Conservation (phyloP, 2,888 invertebrate species). For the Eupithecia insigniata region DNA sequence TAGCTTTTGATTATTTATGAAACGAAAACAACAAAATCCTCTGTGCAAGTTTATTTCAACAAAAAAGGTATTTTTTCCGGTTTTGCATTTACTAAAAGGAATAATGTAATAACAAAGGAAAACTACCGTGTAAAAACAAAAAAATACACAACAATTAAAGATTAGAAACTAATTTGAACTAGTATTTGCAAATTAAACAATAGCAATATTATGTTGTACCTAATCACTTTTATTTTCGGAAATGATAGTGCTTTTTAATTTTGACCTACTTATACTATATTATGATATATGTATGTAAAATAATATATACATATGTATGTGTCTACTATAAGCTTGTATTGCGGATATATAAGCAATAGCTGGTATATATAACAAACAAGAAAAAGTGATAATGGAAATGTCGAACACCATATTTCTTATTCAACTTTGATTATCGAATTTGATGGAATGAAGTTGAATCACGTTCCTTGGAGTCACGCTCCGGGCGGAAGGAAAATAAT, state of each 20-base stretch:
- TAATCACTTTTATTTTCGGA: too few species aligned
- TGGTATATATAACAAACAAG: not conserved
- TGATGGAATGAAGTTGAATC: conserved; percentile 54
- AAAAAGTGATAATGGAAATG: not conserved
- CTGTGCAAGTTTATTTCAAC: not conserved
- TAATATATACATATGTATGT: too few species aligned
- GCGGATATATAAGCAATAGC: not conserved
- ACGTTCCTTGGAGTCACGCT: conserved; percentile 60
- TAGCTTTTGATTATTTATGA: conserved; percentile 15
- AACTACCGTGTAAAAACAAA: too few species aligned
- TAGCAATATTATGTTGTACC: too few species aligned
- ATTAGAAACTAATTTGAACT: too few species aligned
- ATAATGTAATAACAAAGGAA: not conserved
- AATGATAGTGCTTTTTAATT: too few species aligned
- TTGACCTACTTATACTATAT: too few species aligned
- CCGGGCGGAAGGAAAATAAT: conserved; percentile 32
- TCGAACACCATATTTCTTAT: conserved; percentile 16
- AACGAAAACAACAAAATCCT: not conserved
- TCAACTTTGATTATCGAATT: conserved; percentile 51
- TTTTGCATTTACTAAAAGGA: not conserved
- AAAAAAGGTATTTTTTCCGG: not conserved
- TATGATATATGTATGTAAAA: too few species aligned
- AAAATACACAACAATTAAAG: too few species aligned
- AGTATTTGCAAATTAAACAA: too few species aligned
- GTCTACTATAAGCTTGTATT: too few species aligned